Evolutionary conservation across 1,140 invertebrate species (phyloP).

Genomic region (Dinothrombium tinctorium): DNA sequence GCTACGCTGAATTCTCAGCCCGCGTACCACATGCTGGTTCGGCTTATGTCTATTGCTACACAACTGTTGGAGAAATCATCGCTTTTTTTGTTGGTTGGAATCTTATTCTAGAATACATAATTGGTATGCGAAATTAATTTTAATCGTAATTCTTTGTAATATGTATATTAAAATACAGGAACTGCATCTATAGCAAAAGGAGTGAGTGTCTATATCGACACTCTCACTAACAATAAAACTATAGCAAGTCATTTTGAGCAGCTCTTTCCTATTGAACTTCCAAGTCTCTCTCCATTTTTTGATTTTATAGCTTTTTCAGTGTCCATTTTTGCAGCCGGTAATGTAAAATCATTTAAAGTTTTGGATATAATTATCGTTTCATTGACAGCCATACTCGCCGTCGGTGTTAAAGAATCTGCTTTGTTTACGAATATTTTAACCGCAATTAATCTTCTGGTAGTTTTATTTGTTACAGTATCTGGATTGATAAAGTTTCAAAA

Average conservation of each 20-base stretch:
- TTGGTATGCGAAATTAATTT: conserved; percentile 18
- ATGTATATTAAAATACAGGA: conserved; percentile 33
- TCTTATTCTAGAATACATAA: conserved; percentile 26
- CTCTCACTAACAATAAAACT: conserved; percentile 42
- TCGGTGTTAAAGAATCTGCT: conserved; percentile 68
- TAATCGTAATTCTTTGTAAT: no score
- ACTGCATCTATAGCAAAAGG: conserved; percentile 73
- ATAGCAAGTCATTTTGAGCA: conserved; percentile 40
- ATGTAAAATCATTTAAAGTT: no score
- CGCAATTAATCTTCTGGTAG: conserved; percentile 50
- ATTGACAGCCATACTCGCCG: conserved; percentile 32
- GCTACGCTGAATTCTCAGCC: conserved; percentile 56
- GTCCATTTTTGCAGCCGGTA: conserved; percentile 35
- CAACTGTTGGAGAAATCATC: conserved; percentile 26
- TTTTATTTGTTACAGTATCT: conserved; percentile 52
- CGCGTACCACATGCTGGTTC: conserved; percentile 43
- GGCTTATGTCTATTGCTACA: conserved; percentile 28
- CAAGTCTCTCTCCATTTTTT: conserved; percentile 48
- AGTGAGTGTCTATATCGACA: conserved; percentile 63
- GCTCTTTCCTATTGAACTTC: conserved; percentile 39
- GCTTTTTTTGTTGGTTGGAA: conserved; percentile 30
- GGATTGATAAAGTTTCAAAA: conserved; percentile 55
- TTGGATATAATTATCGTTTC: no score
- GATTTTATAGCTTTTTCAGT: conserved; percentile 51
- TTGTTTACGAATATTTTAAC: conserved; percentile 73